A percentile compares a stretch with the other conserved stretches of the same genome.
These are phyloP conservation scores for Leucophenga varia DNA, from an alignment of 1,140 invertebrate genomes.

Conservation along the genomic window DNA sequence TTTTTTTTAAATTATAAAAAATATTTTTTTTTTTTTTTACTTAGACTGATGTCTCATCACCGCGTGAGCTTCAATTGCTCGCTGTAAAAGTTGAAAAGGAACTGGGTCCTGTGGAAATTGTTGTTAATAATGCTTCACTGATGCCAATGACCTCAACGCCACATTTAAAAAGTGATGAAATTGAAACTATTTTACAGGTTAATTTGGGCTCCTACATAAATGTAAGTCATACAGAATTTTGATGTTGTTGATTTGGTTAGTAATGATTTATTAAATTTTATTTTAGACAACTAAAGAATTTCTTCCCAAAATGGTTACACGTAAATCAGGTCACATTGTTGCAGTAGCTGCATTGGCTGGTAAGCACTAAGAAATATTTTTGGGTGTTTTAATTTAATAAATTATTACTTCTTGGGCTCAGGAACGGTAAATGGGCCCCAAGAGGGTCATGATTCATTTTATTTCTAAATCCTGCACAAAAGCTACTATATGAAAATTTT, in stretches of 20 bases:
- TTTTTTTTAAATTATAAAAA: not conserved
- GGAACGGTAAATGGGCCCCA: too few species aligned
- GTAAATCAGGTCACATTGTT: conserved; percentile 47
- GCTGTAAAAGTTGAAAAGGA: conserved; percentile 48
- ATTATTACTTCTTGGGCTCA: too few species aligned
- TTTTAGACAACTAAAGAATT: conserved; percentile 48
- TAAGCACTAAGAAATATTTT: too few species aligned
- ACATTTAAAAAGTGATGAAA: conserved; percentile 41
- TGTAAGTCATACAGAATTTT: conserved; percentile 21
- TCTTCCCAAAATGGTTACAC: conserved; percentile 47
- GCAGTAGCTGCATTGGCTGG: conserved; percentile 47
- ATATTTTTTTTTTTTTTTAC: not conserved
- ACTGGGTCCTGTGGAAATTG: conserved; percentile 49
- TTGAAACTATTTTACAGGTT: conserved; percentile 46
- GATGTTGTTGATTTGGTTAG: conserved; percentile 2
- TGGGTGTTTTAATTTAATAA: too few species aligned
- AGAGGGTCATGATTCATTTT: too few species aligned
- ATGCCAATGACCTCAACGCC: conserved; percentile 52
- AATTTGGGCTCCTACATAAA: conserved; percentile 52
- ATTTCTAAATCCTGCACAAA: too few species aligned
- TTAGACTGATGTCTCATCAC: conserved; percentile 51
- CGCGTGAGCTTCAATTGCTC: conserved; percentile 46
- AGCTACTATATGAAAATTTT: too few species aligned
- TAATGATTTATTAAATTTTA: not conserved
- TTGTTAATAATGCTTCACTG: conserved; percentile 52